These are phyloP conservation scores for Trichonephila inaurata DNA, from an alignment of 1,140 invertebrate genomes.

Conservation along the genomic window DNA sequence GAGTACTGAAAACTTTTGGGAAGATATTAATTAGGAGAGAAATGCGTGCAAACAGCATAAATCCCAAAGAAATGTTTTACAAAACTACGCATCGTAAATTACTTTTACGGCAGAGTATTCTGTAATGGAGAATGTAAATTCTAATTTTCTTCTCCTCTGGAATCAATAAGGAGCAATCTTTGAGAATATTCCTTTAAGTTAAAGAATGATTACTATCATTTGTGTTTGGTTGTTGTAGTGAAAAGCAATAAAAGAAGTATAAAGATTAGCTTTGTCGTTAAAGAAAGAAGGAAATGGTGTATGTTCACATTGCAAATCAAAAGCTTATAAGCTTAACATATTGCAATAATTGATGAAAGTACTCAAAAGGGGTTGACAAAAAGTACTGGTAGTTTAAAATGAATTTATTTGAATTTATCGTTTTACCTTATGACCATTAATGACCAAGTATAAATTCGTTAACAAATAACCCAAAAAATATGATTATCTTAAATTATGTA, in stretches of 20 bases:
- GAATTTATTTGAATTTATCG: no score
- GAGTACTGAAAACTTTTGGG: not conserved
- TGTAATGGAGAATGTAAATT: not conserved
- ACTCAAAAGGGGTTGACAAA: no score
- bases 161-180: not conserved
- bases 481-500: no score
- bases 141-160: slow-evolving; percentile 18
- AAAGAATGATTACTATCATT: not conserved
- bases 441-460: no score
- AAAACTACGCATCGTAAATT: slow-evolving; percentile 5
- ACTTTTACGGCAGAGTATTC: not conserved
- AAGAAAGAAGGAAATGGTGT: no score
- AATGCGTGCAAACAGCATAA: not conserved
- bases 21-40: not conserved
- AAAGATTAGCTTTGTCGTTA: no score
- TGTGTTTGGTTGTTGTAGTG: not conserved
- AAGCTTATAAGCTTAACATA: no score
- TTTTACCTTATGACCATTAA: no score
- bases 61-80: not conserved
- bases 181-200: not conserved
- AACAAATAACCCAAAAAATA: no score
- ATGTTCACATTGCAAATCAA: no score
- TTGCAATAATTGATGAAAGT: no score
- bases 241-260: not conserved
- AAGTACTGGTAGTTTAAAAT: no score